Evolutionary conservation across 2,888 invertebrate genomes (phyloP).

Genomic region (Autographa pulchrina): DNA sequence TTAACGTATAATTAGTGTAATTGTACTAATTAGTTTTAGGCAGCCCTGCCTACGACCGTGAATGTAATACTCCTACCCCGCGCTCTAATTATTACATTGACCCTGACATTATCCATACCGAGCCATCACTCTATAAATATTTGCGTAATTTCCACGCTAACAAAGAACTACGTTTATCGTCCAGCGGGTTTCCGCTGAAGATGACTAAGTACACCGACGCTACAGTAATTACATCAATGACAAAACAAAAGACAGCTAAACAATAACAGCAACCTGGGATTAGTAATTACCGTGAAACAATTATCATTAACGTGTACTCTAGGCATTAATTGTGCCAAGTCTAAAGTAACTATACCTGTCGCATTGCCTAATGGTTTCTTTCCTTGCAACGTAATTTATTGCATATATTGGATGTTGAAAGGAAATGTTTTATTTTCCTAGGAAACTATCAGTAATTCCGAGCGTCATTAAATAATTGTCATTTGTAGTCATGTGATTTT

Average conservation of each 20-base stretch:
- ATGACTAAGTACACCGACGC: slow-evolving; percentile 52
- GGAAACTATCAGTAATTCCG: slow-evolving; percentile 21
- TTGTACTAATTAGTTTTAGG: slow-evolving; percentile 10
- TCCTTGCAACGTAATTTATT: slow-evolving; percentile 10
- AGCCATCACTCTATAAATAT: slow-evolving; percentile 53
- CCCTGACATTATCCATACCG: slow-evolving; percentile 63
- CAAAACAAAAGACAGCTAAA: slow-evolving; percentile 58
- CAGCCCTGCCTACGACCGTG: slow-evolving; percentile 30
- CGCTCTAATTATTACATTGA: slow-evolving; percentile 57
- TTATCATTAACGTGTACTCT: slow-evolving; percentile 30
- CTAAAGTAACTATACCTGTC: background rate
- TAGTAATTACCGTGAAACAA: slow-evolving; percentile 38
- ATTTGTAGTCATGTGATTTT: background rate
- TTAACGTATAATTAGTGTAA: no score
- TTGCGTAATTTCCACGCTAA: slow-evolving; percentile 61
- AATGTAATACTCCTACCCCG: slow-evolving; percentile 35
- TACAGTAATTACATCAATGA: slow-evolving; percentile 57
- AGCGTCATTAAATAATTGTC: background rate
- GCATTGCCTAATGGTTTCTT: slow-evolving; percentile 17
- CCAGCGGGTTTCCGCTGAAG: slow-evolving; percentile 58
- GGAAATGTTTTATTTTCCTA: background rate
- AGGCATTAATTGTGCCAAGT: slow-evolving; percentile 16
- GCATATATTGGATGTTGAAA: background rate
- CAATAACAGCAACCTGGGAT: slow-evolving; percentile 56
- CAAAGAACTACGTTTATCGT: slow-evolving; percentile 47